Conservation (phyloP, 2,113 vertebrate species). For the Brachyhypopomus occidentalis region DNA sequence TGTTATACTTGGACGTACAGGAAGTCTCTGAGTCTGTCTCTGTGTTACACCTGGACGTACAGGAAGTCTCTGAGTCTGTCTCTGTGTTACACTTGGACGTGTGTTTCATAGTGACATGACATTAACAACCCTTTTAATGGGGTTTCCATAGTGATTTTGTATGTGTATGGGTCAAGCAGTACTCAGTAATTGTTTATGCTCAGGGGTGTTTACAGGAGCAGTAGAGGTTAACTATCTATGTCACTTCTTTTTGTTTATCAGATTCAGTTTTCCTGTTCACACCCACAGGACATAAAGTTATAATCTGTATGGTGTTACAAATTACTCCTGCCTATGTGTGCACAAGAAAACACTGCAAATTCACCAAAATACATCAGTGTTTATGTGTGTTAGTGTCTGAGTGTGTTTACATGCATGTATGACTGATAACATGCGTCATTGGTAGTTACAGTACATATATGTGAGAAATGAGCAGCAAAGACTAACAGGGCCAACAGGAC, state of each 20-base stretch:
- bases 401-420: background rate
- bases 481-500: background rate
- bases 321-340: slow-evolving; percentile 47
- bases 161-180: slow-evolving; percentile 2
- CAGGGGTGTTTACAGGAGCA: slow-evolving; percentile 67
- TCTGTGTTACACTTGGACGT: background rate
- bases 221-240: slow-evolving; percentile 63
- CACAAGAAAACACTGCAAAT: no score
- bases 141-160: background rate
- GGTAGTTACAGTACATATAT: background rate
- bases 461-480: background rate
- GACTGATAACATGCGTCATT: background rate
- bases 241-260: slow-evolving; percentile 63
- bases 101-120: background rate
- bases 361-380: no score
- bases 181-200: slow-evolving; percentile 66
- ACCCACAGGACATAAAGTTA: slow-evolving; percentile 54
- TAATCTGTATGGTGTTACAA: slow-evolving; percentile 59
- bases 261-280: slow-evolving; percentile 59
- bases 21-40: no score
- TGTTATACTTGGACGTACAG: background rate
- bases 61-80: no score
- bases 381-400: background rate
- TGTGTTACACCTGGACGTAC: background rate
- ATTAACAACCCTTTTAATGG: background rate